Conservation (phyloP, 1,140 invertebrate species). For the Vollenhovia emeryi region DNA sequence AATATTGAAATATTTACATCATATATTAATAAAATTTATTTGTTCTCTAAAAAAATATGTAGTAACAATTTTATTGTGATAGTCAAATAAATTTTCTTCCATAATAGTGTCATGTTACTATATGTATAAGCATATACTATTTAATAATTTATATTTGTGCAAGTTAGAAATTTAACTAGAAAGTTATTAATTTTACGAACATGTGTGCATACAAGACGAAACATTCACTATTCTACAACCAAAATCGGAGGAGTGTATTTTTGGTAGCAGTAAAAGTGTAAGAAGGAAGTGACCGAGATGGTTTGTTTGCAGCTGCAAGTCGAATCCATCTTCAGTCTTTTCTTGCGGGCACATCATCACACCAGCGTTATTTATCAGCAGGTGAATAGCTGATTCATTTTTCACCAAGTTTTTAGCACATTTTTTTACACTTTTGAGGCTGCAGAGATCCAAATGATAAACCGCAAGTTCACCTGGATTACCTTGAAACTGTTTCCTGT, state of each 20-base stretch:
- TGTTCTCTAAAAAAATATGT: too few relatives aligned
- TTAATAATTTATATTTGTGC: too few relatives aligned
- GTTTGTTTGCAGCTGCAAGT: constrained; percentile 92
- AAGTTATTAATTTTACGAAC: constrained; percentile 59
- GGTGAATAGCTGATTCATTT: constrained; percentile 88
- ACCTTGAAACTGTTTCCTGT: constrained; percentile 76
- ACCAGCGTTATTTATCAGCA: constrained; percentile 94
- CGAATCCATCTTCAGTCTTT: constrained; percentile 92
- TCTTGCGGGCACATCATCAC: constrained; percentile 90
- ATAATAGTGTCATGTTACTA: too few relatives aligned
- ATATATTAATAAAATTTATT: too few relatives aligned
- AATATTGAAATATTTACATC: too few relatives aligned
- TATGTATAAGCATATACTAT: too few relatives aligned
- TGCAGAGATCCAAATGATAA: constrained; percentile 89
- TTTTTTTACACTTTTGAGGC: constrained; percentile 89
- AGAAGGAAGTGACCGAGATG: constrained; percentile 94
- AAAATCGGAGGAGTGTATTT: constrained; percentile 86
- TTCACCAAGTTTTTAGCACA: constrained; percentile 89
- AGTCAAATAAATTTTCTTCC: too few relatives aligned
- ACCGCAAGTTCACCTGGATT: constrained; percentile 87
- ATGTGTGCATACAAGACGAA: constrained; percentile 83
- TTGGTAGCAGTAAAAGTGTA: constrained; percentile 91
- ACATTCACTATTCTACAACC: constrained; percentile 89
- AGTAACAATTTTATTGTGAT: too few relatives aligned
- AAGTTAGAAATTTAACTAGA: not conserved